Evolutionary conservation across 2,797 vertebrate genomes (phyloP).

Genomic region (Gadopsis marmoratus): DNA sequence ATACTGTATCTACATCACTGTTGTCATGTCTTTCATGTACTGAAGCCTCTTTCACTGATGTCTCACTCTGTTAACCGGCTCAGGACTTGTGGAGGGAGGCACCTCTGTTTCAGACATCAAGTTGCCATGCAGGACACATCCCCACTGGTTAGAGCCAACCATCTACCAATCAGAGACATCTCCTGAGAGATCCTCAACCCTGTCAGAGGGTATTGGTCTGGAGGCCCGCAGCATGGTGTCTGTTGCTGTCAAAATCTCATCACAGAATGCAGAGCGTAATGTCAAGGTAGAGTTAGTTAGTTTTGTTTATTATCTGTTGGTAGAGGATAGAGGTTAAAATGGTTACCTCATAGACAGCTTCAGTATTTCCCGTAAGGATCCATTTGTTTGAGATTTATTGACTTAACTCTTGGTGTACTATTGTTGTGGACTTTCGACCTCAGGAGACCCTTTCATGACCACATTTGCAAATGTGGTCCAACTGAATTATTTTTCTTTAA

Average conservation of each 20-base stretch:
- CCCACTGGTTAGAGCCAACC: slow-evolving; percentile 96
- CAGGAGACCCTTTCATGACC: background rate
- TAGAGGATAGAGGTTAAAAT: background rate
- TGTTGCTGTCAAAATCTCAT: slow-evolving; percentile 93
- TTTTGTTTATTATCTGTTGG: too few relatives aligned
- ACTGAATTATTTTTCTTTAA: background rate
- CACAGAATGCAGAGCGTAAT: slow-evolving; percentile 92
- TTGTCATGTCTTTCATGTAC: background rate
- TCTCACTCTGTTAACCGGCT: slow-evolving; percentile 9
- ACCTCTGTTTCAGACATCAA: slow-evolving; percentile 85
- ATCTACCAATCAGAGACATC: slow-evolving; percentile 92
- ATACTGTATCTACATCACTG: background rate
- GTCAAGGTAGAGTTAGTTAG: slow-evolving; percentile 87
- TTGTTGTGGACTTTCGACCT: background rate
- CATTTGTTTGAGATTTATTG: background rate
- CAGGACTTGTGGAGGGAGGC: slow-evolving; percentile 90
- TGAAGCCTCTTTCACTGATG: background rate
- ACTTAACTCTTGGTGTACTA: background rate
- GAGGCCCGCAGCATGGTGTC: slow-evolving; percentile 95
- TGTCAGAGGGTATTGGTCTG: slow-evolving; percentile 89
- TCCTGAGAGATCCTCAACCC: slow-evolving; percentile 81
- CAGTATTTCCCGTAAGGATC: background rate
- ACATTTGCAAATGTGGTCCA: background rate
- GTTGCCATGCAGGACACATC: slow-evolving; percentile 90
- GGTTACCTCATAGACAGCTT: background rate